These are phyloP conservation scores for Drosophila percnosoma DNA, from an alignment of 2,888 invertebrate species.

Conservation along the genomic window DNA sequence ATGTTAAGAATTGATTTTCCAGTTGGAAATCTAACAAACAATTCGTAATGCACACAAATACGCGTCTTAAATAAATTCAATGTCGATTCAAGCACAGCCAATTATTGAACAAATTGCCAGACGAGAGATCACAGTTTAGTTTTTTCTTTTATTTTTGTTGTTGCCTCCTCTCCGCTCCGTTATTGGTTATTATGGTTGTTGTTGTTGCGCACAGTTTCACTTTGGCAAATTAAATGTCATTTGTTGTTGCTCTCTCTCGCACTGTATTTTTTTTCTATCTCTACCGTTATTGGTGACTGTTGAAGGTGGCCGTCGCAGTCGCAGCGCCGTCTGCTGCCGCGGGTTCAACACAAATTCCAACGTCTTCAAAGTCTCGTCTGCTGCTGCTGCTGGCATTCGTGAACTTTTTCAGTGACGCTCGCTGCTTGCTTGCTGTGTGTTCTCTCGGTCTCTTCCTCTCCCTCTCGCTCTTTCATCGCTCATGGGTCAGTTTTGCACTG, in stretches of 20 bases:
- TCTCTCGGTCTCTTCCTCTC: conserved; percentile 50
- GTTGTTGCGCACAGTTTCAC: conserved; percentile 69
- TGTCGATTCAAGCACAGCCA: conserved; percentile 70
- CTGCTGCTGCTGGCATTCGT: conserved; percentile 52
- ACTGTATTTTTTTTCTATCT: conserved; percentile 35
- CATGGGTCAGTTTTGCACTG: conserved; percentile 60
- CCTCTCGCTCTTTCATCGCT: conserved; percentile 47
- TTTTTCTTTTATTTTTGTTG: conserved; percentile 29
- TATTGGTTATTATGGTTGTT: conserved; percentile 48
- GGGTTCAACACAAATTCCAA: conserved; percentile 78
- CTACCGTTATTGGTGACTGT: conserved; percentile 75
- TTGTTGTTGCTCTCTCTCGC: conserved; percentile 61
- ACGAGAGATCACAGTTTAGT: conserved; percentile 71
- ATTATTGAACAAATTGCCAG: conserved; percentile 74
- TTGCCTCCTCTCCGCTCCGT: conserved; percentile 37
- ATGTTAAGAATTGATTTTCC: conserved; percentile 79
- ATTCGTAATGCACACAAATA: conserved; percentile 60
- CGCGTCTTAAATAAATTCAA: conserved; percentile 66
- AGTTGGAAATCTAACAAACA: conserved; percentile 64
- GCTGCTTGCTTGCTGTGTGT: conserved; percentile 52
- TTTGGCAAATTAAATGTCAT: conserved; percentile 70
- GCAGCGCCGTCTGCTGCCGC: conserved; percentile 57
- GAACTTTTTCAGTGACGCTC: conserved; percentile 67
- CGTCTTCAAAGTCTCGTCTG: conserved; percentile 71
- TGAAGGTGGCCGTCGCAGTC: conserved; percentile 56